A percentile compares a stretch with the other conserved stretches of the same genome.
phyloP scores from a whole-genome alignment of 2,113 vertebrate genomes.

The Hypocryptadius cinnamomeus region DNA sequence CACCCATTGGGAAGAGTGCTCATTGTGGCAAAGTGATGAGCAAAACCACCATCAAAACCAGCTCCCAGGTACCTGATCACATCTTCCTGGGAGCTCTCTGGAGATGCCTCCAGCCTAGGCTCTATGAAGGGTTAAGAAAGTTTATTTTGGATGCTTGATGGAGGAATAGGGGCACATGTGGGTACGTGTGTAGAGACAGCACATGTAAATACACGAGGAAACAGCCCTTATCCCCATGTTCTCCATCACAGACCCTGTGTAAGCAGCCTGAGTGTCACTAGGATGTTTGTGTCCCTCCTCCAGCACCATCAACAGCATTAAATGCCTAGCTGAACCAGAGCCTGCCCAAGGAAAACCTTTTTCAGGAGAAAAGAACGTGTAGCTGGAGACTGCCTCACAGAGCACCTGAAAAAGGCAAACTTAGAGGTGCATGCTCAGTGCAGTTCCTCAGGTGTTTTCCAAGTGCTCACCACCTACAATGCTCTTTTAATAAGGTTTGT shows the following conservation, averaged over 20 bases:
- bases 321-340: neutral
- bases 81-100: neutral
- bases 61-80: neutral
- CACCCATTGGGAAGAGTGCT: neutral
- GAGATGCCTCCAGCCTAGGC: neutral
- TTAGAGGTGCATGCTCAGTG: neutral
- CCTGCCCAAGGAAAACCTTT: neutral
- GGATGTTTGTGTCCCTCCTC: neutral
- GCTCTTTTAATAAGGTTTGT: neutral
- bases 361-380: neutral
- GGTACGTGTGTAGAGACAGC: neutral
- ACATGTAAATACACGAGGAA: neutral
- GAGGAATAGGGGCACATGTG: neutral
- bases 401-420: neutral
- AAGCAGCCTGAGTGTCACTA: neutral
- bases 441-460: neutral
- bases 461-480: neutral
- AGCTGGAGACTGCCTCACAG: neutral
- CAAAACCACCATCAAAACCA: neutral
- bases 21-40: neutral
- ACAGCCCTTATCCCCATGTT: rapidly evolving
- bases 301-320: neutral
- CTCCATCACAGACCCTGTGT: neutral
- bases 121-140: neutral
- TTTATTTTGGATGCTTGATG: neutral